These are phyloP conservation scores for Heliconius hewitsoni DNA, from an alignment of 1,140 invertebrate species.

Conservation along the genomic window DNA sequence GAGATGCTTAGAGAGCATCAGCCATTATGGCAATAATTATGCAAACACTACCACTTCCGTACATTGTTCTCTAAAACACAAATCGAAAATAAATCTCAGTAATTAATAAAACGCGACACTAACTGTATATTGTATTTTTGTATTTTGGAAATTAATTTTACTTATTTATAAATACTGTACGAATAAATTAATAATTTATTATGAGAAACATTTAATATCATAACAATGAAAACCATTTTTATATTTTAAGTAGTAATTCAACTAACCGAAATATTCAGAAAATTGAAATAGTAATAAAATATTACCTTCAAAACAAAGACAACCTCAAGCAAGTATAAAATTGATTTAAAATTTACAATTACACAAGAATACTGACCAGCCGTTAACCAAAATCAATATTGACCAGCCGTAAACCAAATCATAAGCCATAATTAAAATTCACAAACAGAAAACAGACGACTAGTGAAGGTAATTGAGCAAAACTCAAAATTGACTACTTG, in stretches of 20 bases:
- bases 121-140: background rate
- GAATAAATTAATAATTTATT: background rate
- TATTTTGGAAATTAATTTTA: background rate
- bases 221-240: background rate
- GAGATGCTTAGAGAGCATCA: background rate
- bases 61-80: constrained; percentile 18
- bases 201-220: background rate
- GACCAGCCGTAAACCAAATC: background rate
- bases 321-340: background rate
- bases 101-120: background rate
- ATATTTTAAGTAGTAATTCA: background rate
- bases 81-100: constrained; percentile 23
- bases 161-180: background rate
- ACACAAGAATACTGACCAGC: background rate
- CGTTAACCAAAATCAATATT: background rate
- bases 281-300: background rate
- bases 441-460: constrained; percentile 14
- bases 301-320: background rate
- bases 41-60: constrained; percentile 14
- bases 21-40: constrained; percentile 13
- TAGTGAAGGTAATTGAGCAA: constrained; percentile 10
- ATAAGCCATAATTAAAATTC: background rate
- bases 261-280: background rate
- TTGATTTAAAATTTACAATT: background rate
- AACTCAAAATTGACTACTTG: constrained; percentile 11